A percentile compares a stretch with the other conserved stretches of the same genome.
Conservation (phyloP, 2,797 vertebrate genomes). For the Cercopithecus mitis region DNA sequence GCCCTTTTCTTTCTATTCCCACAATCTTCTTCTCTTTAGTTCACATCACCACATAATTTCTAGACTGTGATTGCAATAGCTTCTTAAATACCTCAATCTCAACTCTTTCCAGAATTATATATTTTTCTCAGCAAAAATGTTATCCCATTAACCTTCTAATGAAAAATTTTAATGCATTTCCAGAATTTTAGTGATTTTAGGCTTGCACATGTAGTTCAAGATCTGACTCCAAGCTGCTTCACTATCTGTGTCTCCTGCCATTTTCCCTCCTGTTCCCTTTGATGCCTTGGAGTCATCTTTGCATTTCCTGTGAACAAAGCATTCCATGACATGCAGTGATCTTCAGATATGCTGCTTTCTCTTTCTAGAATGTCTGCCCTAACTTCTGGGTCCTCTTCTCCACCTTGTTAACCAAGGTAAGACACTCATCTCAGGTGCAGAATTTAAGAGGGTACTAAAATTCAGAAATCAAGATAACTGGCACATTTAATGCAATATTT, state of each 20-base stretch:
- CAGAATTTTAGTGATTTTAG: neutral
- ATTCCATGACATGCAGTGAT: neutral
- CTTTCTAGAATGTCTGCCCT: neutral
- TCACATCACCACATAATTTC: neutral
- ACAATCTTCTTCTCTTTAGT: neutral
- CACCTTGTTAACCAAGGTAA: neutral
- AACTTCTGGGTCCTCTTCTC: neutral
- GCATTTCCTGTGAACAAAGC: neutral
- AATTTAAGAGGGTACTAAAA: neutral
- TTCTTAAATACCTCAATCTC: neutral
- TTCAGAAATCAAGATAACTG: neutral
- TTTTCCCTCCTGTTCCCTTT: neutral
- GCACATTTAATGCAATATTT: neutral
- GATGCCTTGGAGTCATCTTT: accelerated
- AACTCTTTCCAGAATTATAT: neutral
- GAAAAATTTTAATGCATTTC: neutral
- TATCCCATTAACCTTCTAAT: neutral
- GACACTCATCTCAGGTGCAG: neutral
- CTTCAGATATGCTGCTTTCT: neutral
- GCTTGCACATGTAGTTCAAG: neutral
- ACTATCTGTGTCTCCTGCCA: no score
- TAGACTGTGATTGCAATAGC: neutral
- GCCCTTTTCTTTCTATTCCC: neutral
- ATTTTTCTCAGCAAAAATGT: neutral
- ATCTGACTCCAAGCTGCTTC: neutral